Conservation (phyloP, 2,113 vertebrate genomes). For the Leuciscus idus region DNA sequence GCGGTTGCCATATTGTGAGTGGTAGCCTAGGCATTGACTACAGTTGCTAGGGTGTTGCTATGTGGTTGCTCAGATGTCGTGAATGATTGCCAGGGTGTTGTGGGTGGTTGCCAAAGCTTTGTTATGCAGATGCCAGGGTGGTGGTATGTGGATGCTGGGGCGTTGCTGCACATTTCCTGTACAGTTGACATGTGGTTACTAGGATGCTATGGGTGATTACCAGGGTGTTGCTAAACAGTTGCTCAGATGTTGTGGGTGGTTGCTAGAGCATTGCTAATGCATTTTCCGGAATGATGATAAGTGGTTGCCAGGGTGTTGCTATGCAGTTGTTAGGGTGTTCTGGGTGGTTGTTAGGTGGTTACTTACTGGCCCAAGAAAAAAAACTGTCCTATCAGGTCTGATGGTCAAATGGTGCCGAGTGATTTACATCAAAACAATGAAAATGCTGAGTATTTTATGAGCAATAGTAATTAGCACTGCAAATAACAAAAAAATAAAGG, state of each 20-base stretch:
- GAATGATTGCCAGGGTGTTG: neutral
- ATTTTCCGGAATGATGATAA: neutral
- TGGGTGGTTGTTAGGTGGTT: neutral
- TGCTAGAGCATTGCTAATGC: neutral
- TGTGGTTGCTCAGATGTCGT: neutral
- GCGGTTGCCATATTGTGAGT: neutral
- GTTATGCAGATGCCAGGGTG: neutral
- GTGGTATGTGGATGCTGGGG: neutral
- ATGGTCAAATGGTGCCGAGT: neutral
- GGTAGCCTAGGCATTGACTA: neutral
- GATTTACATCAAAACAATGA: too few relatives aligned
- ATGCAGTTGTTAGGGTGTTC: neutral
- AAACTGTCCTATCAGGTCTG: too few relatives aligned
- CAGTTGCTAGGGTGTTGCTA: neutral
- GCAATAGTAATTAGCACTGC: neutral
- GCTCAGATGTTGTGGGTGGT: neutral
- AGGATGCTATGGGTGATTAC: neutral
- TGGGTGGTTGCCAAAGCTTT: neutral
- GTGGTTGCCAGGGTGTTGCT: neutral
- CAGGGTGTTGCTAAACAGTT: neutral
- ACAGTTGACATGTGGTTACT: neutral
- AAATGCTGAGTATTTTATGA: neutral
- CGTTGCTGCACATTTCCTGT: neutral
- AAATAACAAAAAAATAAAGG: neutral
- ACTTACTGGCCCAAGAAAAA: too few relatives aligned